Base-by-base conservation (phyloP, 2,113 vertebrate species). In the Pluvianellus socialis region DNA sequence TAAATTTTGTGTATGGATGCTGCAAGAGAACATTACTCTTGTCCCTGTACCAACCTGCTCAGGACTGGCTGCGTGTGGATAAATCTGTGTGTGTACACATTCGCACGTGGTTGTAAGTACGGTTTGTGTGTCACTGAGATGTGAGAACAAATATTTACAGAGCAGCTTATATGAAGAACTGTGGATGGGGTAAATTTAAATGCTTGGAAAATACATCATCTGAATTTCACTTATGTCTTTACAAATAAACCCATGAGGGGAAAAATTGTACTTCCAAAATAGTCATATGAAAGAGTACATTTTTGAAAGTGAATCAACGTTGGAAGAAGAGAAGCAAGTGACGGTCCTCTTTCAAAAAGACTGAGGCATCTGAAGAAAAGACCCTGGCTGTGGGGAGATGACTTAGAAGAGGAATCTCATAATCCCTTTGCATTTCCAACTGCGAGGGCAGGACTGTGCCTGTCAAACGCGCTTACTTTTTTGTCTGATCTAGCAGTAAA, bases 401-500 rank as follows among this genome's bases (percentile, higher is more conserved):
- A 15, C 42, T 85, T 42, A 58, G 49, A 91, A 83, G 40, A 91
- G 49, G 45, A 90, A 82, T 91, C 62, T 85, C n/a, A 33, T 73
- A 92, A 95, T 70, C n/a, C 2, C 3, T 80, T 94, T 50, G 5
- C 32, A 70, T 70, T 94, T 87, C 74, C 90, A 83, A 18, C 74
- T 88, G 79, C 71, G 76, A 44, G 59, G 67, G 38, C 81, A 97
- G 85, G 85, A 95, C 71, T 38, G 24, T 70, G 61, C 56, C 63
- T 24, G 14, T 67, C 66, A 85, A 89, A 90, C 10, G n/a, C 0
- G 2, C 53, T 85, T 76, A 56, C 10, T 44, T 91, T 44, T 96
- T 91, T 92, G 47, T 92, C 84, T 84, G 79, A 81, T 92, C 35
- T 85, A 70, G 66, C 95, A 82, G 63, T 38, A 96, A 96, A 90